Base-by-base conservation (phyloP, 2,797 vertebrate genomes). In the Leptodactylus fallax region DNA sequence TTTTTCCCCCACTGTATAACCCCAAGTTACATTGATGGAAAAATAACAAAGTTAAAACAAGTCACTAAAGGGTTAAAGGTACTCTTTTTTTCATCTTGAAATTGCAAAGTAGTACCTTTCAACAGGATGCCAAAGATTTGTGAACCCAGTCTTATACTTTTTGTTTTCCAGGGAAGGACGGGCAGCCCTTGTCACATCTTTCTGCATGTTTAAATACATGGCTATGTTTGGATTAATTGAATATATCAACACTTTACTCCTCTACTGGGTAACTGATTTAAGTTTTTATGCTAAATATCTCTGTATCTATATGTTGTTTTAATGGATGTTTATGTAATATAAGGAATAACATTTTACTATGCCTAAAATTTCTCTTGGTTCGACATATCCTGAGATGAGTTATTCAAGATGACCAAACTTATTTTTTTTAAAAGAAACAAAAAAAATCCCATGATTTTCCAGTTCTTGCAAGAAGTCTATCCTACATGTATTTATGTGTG, bases 181-280 rank as follows among this genome's bases (percentile, higher is more conserved):
- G 0, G 94, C 95, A 1, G 95, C 95, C 16, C 93, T 96, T 0
- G 93, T 95, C 8, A 95, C 95, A 45, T 96, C 95, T 2, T 95
- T 96, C 89, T 95, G 95, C 91, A 95, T 95, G 94, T 96, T 96
- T 90, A 96, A 96, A 88, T 96, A 95, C 92, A 96, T 96, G 95
- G 94, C 95, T 23, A 90, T 96, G 83, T 96, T 95, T 93, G 95
- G 95, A 91, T 93, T 90, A 90, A 95, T 95, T 92, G 95, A 95
- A 90, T 95, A 96, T 85, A 88, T 93, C 45, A 95, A 94, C 69
- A 94, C 96, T 91, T 93, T 96, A 83, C 92, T 96, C 0, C 93
- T 96, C 85, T 96, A 95, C 91, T 96, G 95, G 95, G 95, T 96
- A 94, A 72, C 3, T 82, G 6, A 11, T 36, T 36, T 36, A 1